Base-by-base conservation (phyloP, 2,797 vertebrate species). In the Telmatherina bonti region DNA sequence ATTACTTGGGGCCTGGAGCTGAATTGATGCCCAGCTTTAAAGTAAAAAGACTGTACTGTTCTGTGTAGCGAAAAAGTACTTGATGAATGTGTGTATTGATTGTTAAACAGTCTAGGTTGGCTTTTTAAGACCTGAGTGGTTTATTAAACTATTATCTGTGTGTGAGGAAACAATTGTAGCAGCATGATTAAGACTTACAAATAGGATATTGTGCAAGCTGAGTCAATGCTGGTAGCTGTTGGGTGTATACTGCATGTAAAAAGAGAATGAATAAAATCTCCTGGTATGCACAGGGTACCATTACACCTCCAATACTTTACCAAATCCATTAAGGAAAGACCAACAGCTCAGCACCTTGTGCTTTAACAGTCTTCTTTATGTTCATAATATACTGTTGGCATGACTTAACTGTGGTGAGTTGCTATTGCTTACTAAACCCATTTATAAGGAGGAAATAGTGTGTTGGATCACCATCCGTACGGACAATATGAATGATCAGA, bases 391-490 rank as follows among this genome's bases (percentile, higher is more conserved):
- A 58, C 1, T 5, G 9, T 24, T 49, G 10, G 3, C 5, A 16
- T 27, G 13, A 5, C 12, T 27, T 53, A 4, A 2, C 24, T 16
- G 22, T 57, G 15, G 49, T 72, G 11, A 33, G 62, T 51, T 52
- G 30, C 55, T 38, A 45, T 55, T 74, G 80, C 80, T 71, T 69
- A 55, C 20, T 62, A 63, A 51, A 56, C 53, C n/a, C 60, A 49
- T 72, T 81, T 72, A 69, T 30, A 60, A 38, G 24, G 33, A 45
- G 20, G 29, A 30, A 68, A 62, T 51, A 70, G 20, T 68, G 51
- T 58, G 68, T 61, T 76, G 55, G 36, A 64, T 79, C 43, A 83
- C 68, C 55, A 58, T 26, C 59, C 65, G 38, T 52, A 63, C 73
- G 56, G 69, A 53, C 57, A 41, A 45, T 80, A 43, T 70, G 65